Conservation (phyloP, 1,140 invertebrate species). For the Zaprionus camerounensis region DNA sequence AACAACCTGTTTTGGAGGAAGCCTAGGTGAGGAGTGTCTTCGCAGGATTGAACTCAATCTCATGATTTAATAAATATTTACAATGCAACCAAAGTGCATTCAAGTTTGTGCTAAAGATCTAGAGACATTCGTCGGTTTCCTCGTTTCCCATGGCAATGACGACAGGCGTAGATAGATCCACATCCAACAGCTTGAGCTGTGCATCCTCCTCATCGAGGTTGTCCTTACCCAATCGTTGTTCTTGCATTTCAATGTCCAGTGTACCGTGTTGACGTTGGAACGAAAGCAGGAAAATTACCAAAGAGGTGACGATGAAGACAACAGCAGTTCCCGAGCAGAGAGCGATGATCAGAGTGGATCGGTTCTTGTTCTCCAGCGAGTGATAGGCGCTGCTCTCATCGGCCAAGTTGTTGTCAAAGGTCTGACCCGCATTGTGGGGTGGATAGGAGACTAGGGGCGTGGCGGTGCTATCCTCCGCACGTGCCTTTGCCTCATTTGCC, state of each 20-base stretch:
- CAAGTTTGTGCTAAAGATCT: conserved; percentile 12
- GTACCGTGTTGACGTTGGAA: conserved; percentile 78
- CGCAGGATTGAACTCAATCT: conserved; percentile 36
- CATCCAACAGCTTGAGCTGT: conserved; percentile 72
- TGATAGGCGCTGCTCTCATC: conserved; percentile 65
- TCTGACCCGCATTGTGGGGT: conserved; percentile 65
- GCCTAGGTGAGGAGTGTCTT: conserved; percentile 35
- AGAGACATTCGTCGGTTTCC: conserved; percentile 73
- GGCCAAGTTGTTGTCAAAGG: conserved; percentile 70
- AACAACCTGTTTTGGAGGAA: conserved; percentile 55
- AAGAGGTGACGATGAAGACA: conserved; percentile 68
- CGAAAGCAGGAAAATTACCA: conserved; percentile 73
- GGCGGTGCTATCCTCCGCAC: conserved; percentile 65
- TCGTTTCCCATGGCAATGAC: conserved; percentile 61
- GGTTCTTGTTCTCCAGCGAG: conserved; percentile 45
- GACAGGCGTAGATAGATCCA: conserved; percentile 64
- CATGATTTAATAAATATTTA: conserved; percentile 62
- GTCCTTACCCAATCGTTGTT: conserved; percentile 75
- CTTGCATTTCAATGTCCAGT: conserved; percentile 80
- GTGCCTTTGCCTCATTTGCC: conserved; percentile 45
- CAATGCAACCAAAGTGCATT: conserved; percentile 44
- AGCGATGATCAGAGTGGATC: conserved; percentile 71
- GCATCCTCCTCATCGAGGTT: conserved; percentile 74
- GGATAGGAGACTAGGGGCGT: conserved; percentile 72
- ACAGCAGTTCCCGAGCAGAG: conserved; percentile 71